phyloP scores from a whole-genome alignment of 2,888 invertebrate genomes.

The Microctonus brassicae region DNA sequence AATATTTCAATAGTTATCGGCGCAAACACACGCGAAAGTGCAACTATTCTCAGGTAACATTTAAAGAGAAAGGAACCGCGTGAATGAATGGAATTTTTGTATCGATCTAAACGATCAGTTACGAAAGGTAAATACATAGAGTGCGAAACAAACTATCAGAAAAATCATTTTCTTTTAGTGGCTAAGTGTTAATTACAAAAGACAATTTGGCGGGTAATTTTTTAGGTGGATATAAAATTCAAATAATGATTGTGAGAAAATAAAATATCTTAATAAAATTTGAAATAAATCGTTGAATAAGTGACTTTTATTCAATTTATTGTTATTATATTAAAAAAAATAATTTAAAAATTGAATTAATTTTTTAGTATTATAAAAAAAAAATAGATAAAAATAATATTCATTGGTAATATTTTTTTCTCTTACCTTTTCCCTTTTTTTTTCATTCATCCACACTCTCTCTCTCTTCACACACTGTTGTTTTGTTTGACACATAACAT shows the following conservation, averaged over 20 bases:
- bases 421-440: slow-evolving; percentile 34
- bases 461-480: slow-evolving; percentile 34
- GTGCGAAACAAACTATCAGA: not conserved
- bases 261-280: not conserved
- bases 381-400: too few relatives aligned
- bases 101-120: slow-evolving; percentile 40
- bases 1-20: slow-evolving; percentile 5
- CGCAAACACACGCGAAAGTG: not conserved
- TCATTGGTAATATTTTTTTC: not conserved
- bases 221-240: too few relatives aligned
- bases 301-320: too few relatives aligned
- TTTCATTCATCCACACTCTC: slow-evolving; percentile 26
- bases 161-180: not conserved
- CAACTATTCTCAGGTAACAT: slow-evolving; percentile 39
- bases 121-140: slow-evolving; percentile 25
- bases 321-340: too few relatives aligned
- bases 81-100: slow-evolving; percentile 49
- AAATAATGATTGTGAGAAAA: not conserved
- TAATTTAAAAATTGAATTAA: too few relatives aligned
- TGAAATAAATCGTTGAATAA: not conserved
- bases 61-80: slow-evolving; percentile 49
- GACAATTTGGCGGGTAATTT: slow-evolving; percentile 13
- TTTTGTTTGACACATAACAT: slow-evolving; percentile 38
- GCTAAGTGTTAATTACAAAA: slow-evolving; percentile 4
- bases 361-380: too few relatives aligned